Conservation (phyloP, 53 echinoderm and acorn worm genomes). For the Antedon mediterranea region DNA sequence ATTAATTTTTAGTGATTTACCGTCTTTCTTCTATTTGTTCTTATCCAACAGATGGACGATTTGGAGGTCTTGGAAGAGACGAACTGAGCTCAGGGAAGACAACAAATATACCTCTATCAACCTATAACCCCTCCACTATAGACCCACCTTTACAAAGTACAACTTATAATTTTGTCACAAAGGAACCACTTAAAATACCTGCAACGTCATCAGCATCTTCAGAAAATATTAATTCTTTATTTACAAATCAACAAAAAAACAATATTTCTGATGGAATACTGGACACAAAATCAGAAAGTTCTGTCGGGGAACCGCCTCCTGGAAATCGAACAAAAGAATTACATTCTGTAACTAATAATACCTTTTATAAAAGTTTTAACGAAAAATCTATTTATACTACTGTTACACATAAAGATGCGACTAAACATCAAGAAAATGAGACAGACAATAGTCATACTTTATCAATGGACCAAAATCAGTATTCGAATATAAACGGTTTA, state of each 20-base stretch:
- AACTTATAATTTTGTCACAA: background rate
- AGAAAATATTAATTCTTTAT: background rate
- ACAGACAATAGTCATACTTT: background rate
- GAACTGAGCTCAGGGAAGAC: background rate
- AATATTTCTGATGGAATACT: background rate
- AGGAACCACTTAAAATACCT: background rate
- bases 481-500: background rate
- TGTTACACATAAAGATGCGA: background rate
- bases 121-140: background rate
- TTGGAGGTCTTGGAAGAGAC: background rate
- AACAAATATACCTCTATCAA: background rate
- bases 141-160: background rate
- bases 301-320: background rate
- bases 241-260: background rate
- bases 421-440: background rate
- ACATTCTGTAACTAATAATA: background rate
- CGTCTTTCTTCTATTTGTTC: background rate
- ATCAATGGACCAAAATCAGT: background rate
- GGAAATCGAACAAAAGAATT: background rate
- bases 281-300: background rate
- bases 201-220: background rate
- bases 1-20: no score
- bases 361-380: background rate
- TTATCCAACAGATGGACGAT: background rate
- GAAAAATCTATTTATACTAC: background rate